Conservation (phyloP, 1,140 invertebrate species). For the Agrilus planipennis region DNA sequence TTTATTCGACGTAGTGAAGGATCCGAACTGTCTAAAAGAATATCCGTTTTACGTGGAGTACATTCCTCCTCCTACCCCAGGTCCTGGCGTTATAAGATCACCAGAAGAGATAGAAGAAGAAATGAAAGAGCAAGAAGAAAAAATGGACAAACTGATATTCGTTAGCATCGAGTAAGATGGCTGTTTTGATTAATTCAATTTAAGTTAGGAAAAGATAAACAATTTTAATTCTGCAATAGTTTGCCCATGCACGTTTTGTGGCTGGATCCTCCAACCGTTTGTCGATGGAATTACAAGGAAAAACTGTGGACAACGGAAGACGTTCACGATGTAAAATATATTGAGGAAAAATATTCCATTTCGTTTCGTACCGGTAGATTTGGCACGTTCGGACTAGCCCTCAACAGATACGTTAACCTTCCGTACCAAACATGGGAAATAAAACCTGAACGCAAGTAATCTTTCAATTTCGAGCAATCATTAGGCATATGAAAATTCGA, state of each 20-base stretch:
- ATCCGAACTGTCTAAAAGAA: conserved; percentile 50
- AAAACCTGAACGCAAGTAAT: conserved; percentile 49
- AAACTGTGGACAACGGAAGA: conserved; percentile 60
- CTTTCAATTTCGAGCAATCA: neutral
- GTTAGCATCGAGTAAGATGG: conserved; percentile 54
- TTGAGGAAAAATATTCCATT: conserved; percentile 67
- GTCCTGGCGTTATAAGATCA: conserved; percentile 45
- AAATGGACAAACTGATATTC: conserved; percentile 57
- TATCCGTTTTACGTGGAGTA: conserved; percentile 59
- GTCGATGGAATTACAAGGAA: conserved; percentile 55
- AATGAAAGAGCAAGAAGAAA: conserved; percentile 57
- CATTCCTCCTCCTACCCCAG: conserved; percentile 41
- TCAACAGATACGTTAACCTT: conserved; percentile 62
- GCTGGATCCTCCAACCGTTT: conserved; percentile 70
- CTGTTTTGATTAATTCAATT: conserved; percentile 6
- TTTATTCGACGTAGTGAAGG: conserved; percentile 41
- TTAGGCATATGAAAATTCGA: neutral
- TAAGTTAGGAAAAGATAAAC: neutral
- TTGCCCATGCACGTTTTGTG: conserved; percentile 60
- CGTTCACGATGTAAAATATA: conserved; percentile 70
- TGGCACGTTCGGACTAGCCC: conserved; percentile 62
- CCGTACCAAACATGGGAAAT: conserved; percentile 80
- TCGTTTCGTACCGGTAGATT: conserved; percentile 62
- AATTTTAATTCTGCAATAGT: neutral
- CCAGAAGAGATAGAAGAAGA: conserved; percentile 73